A percentile compares a stretch with the other conserved stretches of the same genome.
Evolutionary conservation across 2,888 invertebrate genomes (phyloP).

Genomic region (Laothoe populi): DNA sequence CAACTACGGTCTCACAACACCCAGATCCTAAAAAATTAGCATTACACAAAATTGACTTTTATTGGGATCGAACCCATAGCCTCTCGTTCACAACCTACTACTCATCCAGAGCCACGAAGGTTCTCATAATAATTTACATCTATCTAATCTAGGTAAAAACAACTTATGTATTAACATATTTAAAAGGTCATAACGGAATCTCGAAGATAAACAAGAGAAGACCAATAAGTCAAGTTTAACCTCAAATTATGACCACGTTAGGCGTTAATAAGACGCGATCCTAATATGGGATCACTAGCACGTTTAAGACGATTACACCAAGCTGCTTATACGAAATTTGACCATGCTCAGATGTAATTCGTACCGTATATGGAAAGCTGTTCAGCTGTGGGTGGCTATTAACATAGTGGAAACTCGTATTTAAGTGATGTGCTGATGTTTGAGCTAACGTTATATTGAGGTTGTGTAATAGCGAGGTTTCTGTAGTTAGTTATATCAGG

Average conservation of each 20-base stretch:
- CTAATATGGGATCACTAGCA: no score
- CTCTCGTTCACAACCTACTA: no score
- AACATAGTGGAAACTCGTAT: conserved; percentile 26
- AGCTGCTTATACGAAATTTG: conserved; percentile 35
- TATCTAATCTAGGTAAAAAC: no score
- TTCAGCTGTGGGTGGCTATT: conserved; percentile 39
- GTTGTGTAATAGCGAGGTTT: neutral
- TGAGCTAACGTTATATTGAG: neutral
- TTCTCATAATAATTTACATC: no score
- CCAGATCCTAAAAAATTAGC: no score
- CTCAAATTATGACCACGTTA: conserved; percentile 10
- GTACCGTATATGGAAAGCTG: conserved; percentile 39
- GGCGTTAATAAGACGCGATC: conserved; percentile 13
- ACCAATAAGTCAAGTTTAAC: conserved; percentile 15
- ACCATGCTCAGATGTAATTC: conserved; percentile 35
- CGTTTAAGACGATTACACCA: conserved; percentile 24
- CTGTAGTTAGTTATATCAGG: neutral
- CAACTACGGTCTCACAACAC: no score
- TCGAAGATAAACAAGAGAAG: neutral
- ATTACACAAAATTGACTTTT: no score
- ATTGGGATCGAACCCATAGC: no score
- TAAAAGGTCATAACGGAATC: neutral
- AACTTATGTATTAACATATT: no score
- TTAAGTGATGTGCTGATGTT: neutral
- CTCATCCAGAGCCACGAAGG: no score